Evolutionary conservation across 2,113 vertebrate genomes (phyloP).

Genomic region (Mustelus asterias): DNA sequence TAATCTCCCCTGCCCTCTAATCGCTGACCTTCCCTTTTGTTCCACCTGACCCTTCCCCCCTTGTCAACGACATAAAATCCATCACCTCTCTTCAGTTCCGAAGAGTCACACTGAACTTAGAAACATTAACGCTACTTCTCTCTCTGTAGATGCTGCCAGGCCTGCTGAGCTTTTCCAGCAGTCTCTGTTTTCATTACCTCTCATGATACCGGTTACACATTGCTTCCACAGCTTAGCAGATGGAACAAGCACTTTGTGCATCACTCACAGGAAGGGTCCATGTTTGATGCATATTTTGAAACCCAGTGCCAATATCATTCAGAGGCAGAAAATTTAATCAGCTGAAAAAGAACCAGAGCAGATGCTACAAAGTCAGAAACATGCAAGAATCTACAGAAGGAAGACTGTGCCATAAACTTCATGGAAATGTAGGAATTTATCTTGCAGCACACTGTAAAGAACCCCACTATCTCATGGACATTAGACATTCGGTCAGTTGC

Average conservation of each 20-base stretch:
- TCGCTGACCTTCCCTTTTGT: too few relatives aligned
- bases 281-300: not conserved
- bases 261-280: not conserved
- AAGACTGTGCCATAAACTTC: not conserved
- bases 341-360: not conserved
- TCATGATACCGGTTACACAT: not conserved
- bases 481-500: not conserved
- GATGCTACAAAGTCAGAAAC: not conserved
- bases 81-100: too few relatives aligned
- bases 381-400: not conserved
- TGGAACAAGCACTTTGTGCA: not conserved
- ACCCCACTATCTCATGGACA: not conserved
- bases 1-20: too few relatives aligned
- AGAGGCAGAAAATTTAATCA: not conserved
- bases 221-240: not conserved
- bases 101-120: too few relatives aligned
- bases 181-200: not conserved
- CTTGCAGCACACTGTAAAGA: not conserved
- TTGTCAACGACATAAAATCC: too few relatives aligned
- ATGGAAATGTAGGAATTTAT: not conserved
- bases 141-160: too few relatives aligned
- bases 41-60: too few relatives aligned
- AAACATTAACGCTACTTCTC: too few relatives aligned
- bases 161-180: too few relatives aligned
- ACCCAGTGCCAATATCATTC: not conserved